Evolutionary conservation across 1,140 invertebrate species (phyloP).

Genomic region (Bradysia coprophila): DNA sequence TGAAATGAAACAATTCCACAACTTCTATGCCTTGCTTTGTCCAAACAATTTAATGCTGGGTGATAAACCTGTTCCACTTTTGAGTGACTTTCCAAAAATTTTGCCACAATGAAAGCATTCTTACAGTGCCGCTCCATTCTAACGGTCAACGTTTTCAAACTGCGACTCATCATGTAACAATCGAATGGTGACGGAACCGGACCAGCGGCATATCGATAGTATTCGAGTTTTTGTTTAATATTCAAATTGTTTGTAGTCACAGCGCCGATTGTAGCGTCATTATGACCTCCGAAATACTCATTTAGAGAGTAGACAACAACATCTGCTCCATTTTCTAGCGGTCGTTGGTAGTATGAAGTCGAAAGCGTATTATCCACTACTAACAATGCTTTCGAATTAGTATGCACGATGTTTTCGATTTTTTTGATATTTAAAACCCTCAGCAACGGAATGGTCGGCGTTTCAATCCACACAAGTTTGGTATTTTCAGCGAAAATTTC

Average conservation of each 20-base stretch:
- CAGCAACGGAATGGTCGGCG: slow-evolving; percentile 72
- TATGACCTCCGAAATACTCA: slow-evolving; percentile 57
- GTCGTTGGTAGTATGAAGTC: slow-evolving; percentile 36
- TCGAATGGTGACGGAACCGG: slow-evolving; percentile 69
- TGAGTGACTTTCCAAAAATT: slow-evolving; percentile 45
- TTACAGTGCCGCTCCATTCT: slow-evolving; percentile 58
- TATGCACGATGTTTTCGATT: slow-evolving; percentile 28
- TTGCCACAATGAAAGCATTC: slow-evolving; percentile 48
- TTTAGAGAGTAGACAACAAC: slow-evolving; percentile 45
- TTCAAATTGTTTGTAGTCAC: slow-evolving; percentile 38
- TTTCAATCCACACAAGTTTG: slow-evolving; percentile 81
- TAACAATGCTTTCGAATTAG: slow-evolving; percentile 27
- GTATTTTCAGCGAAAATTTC: slow-evolving; percentile 30
- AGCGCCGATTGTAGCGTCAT: slow-evolving; percentile 49
- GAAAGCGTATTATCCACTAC: slow-evolving; percentile 55
- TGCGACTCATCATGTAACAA: slow-evolving; percentile 54
- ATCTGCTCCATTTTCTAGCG: slow-evolving; percentile 44
- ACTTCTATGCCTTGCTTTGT: too few species aligned
- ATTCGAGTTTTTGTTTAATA: slow-evolving; percentile 36
- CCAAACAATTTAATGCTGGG: slow-evolving; percentile 44
- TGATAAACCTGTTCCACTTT: slow-evolving; percentile 42
- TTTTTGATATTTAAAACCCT: slow-evolving; percentile 65
- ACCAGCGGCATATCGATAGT: slow-evolving; percentile 53
- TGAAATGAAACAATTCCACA: too few species aligned
- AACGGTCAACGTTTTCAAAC: slow-evolving; percentile 59